These are phyloP conservation scores for Batillaria attramentaria DNA, from an alignment of 1,140 invertebrate species.

Conservation along the genomic window DNA sequence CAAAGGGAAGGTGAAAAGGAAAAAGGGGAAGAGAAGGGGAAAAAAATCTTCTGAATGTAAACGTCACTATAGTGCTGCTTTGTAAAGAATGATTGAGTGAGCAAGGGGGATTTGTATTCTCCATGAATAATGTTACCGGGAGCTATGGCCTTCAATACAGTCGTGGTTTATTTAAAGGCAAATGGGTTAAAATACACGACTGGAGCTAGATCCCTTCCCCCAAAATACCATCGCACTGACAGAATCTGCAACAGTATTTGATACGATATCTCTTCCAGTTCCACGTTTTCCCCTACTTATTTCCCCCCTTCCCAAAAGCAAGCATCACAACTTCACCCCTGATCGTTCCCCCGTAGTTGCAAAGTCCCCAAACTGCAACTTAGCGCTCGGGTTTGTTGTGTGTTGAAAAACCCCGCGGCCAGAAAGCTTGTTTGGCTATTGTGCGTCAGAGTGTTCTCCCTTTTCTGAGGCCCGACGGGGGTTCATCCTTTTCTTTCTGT, in stretches of 20 bases:
- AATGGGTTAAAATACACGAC: neutral
- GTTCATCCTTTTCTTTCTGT: constrained; percentile 14
- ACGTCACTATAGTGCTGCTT: neutral
- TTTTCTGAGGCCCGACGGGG: neutral
- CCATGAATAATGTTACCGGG: neutral
- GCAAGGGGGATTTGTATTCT: no score
- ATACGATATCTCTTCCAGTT: no score
- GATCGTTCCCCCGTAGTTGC: neutral
- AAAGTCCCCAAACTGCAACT: neutral
- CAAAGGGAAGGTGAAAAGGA: neutral
- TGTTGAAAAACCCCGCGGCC: neutral
- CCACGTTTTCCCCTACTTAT: no score
- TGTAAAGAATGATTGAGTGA: constrained; percentile 6
- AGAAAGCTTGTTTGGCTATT: constrained; percentile 11
- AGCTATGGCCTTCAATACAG: neutral
- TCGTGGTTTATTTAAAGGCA: neutral
- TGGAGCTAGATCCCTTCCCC: no score
- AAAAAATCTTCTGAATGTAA: neutral
- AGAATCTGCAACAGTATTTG: no score
- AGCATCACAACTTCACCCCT: neutral
- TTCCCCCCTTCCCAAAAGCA: no score
- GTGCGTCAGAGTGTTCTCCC: neutral
- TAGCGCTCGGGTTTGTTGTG: neutral
- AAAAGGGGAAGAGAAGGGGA: neutral
- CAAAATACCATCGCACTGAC: no score